Base-by-base conservation (phyloP, 2,888 invertebrate genomes). In the Agriopis leucophaearia region DNA sequence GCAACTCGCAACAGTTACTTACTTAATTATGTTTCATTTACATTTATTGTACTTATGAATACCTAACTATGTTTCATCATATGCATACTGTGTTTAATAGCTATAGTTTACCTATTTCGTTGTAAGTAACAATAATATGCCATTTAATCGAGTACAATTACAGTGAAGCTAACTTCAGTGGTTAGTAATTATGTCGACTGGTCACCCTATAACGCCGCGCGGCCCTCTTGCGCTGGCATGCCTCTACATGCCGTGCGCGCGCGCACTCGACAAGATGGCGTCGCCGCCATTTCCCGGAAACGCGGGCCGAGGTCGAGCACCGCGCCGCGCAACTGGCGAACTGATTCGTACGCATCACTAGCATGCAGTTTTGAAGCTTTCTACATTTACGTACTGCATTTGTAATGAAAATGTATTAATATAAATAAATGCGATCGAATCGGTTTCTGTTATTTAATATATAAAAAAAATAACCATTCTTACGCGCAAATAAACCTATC, bases 251-350 rank as follows among this genome's bases (percentile, higher is more conserved):
- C 38, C 40, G 67, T 73, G 74, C 76, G 75, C 73, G 72, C 65
- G 72, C 72, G 64, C 66, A 55, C 58, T 64, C 61, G 16, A 75
- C 83, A 85, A 85, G 72, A 85, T 85, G 84, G 84, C 84, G 73
- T 79, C 78, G 68, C 70, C 76, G 77, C 78, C 78, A 76, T 79
- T 86, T 87, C 87, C 87, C 82, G 86, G 86, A 86, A 87, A 86
- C 84, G 72, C 73, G 59, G 50, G 66, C 70, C 66, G 74, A 76
- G 78, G 81, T 78, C 83, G 83, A 74, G 70, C 72, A 71, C 72
- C 74, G 51, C 51, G 7, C 63, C 68, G 75, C 76, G 60, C 64
- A 27, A 15, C 36, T 59, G 58, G 48, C 56, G 45, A 62, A 50
- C 64, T 75, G 50, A 69, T 66, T 27, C 27, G 27, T 27, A 58